Base-by-base conservation (phyloP, 2,113 vertebrate species). In the Mustela nigripes region DNA sequence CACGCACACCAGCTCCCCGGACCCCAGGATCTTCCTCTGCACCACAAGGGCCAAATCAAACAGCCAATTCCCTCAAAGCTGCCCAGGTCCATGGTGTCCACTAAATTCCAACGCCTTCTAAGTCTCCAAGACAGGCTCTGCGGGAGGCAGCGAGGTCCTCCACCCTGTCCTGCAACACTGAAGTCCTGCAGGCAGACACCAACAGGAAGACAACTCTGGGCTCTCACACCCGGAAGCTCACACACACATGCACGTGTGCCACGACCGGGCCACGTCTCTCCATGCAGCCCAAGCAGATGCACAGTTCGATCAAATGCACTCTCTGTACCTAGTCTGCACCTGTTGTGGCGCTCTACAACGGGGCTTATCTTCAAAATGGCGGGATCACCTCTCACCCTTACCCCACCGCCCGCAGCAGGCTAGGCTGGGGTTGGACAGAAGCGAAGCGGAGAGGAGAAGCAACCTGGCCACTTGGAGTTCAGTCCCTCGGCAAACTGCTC, bases 211-310 rank as follows among this genome's bases (percentile, higher is more conserved):
- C 71, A 39, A 39, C 15, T 73, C 58, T 2, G 0, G n/a, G 8
- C 42, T 79, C n/a, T 63, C 4, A 7, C 6, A 4, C 3, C 4
- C 36, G 5, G 19, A 53, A 0, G 50, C 7, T 26, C 33, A 62
- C 0, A 1, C 42, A 5, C 6, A 26, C 4, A 1, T 71, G 50
- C 11, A 26, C 4, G 0, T 56, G 50, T 9, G 19, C n/a, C 36
- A 50, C 8, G 12, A 28, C n/a, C 0, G 9, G 89, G 21, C 53
- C 11, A 7, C 36, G 1, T 1, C 56, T 48, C 45, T 19, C 69
- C 45, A 36, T 3, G 0, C 1, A 11, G 53, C 39, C 39, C 11
- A 63, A 63, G 11, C 8, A 8, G 1, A 71, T 0, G 60, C 48
- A 8, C 18, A 4, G 22, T 36, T 24, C 80, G 16, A 56, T 11